Base-by-base conservation (phyloP, 2,888 invertebrate species). In the Ferrisia virgata region DNA sequence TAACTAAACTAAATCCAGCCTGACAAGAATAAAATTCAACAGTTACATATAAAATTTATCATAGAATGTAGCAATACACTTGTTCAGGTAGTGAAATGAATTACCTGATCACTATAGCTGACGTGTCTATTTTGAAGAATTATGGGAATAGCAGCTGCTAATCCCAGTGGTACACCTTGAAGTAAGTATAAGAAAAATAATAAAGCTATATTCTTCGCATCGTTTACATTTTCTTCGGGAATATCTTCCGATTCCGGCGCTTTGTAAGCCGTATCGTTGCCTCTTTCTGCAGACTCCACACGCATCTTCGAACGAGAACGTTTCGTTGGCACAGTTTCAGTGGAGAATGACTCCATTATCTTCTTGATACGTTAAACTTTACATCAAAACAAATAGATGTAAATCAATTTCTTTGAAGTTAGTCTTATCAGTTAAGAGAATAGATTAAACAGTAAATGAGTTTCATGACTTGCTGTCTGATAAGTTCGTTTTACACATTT, bases 71-170 rank as follows among this genome's bases (percentile, higher is more conserved):
- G 5, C 47, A 47, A 22, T 6, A n/a, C n/a, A n/a, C n/a, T n/a
- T n/a, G n/a, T n/a, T n/a, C n/a, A n/a, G n/a, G n/a, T n/a, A n/a
- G n/a, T n/a, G n/a, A n/a, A n/a, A n/a, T n/a, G n/a, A n/a, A n/a
- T n/a, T 88, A 92, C 94, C 91, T 99, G 99, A 88, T 99, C 95
- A 87, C 94, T 95, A 89, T 99, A 99, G 85, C 95, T 96, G 84
- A 97, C 95, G 85, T 96, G 95, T 84, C 95, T 92, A 89, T 97
- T 96, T 88, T 97, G 96, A 84, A 99, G 90, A 83, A 99, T 91
- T 94, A 99, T 96, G 0, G 99, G 99, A 86, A 99, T 94, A 36
- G 98, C 96, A 25, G 95, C 94, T 64, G 96, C 96, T 36, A 99
- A 90, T 0, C 99, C 99, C 2, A 99, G 90, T 0, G 99, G 99